Evolutionary conservation across 2,113 vertebrate species (phyloP).

Genomic region (Tetrax tetrax): DNA sequence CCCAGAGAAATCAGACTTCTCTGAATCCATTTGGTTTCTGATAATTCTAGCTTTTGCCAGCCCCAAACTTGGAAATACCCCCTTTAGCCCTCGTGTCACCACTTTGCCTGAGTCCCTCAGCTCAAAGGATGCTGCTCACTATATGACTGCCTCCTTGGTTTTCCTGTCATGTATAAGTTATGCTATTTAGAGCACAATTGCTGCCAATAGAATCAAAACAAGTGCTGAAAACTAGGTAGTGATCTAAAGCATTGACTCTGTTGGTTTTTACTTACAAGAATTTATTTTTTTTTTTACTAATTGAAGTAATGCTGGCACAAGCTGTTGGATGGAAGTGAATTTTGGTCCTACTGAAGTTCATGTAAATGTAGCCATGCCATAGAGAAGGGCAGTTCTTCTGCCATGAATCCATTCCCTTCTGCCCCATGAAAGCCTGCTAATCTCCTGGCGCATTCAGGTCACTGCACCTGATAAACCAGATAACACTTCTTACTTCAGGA

Average conservation of each 20-base stretch:
- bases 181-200: neutral
- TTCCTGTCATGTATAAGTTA: neutral
- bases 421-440: neutral
- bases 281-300: neutral
- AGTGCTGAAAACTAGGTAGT: neutral
- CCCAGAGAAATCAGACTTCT: neutral
- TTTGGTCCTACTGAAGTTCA: neutral
- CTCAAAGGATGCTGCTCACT: neutral
- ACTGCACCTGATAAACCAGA: neutral
- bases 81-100: neutral
- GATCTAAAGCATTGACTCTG: neutral
- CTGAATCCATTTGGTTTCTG: neutral
- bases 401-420: neutral
- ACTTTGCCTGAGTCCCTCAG: neutral
- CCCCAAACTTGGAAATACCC: neutral
- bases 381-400: neutral
- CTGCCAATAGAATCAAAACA: neutral
- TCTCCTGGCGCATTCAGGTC: neutral
- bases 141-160: neutral
- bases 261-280: neutral
- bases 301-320: neutral
- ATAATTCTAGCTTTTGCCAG: neutral
- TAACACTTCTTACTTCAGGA: neutral
- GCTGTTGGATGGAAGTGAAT: neutral
- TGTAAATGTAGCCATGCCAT: accelerated